phyloP scores from a whole-genome alignment of 1,140 invertebrate species.

The Eciton burchellii region DNA sequence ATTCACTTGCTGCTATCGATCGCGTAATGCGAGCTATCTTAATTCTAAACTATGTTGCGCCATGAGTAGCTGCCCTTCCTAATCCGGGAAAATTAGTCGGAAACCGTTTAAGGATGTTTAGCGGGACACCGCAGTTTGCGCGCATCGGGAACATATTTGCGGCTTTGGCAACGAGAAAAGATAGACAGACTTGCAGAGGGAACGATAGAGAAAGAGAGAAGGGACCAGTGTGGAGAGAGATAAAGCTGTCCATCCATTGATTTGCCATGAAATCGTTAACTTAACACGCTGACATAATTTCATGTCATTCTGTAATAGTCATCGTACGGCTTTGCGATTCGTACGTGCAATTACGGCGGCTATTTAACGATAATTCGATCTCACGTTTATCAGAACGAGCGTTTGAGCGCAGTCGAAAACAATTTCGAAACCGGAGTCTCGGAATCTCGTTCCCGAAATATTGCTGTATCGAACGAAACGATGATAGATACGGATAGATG shows the following conservation, averaged over 20 bases:
- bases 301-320: too few relatives aligned
- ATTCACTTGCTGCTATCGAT: conserved; percentile 43
- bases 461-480: too few relatives aligned
- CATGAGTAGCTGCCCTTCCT: conserved; percentile 23
- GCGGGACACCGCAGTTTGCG: conserved; percentile 3
- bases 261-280: too few relatives aligned
- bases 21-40: conserved; percentile 28
- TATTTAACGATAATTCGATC: too few relatives aligned
- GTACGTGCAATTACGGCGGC: too few relatives aligned
- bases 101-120: conserved; percentile 46
- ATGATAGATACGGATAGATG: too few relatives aligned
- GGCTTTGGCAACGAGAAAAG: conserved; percentile 9
- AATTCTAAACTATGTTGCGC: conserved; percentile 22
- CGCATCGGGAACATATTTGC: conserved; percentile 33
- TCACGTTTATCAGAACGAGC: too few relatives aligned
- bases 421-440: too few relatives aligned
- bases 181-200: neutral
- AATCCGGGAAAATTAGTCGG: conserved; percentile 63
- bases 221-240: neutral
- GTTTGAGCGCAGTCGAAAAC: too few relatives aligned
- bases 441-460: too few relatives aligned
- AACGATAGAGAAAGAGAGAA: neutral
- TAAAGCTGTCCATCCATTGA: conserved; percentile 52
- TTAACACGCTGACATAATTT: too few relatives aligned
- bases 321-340: too few relatives aligned